Base-by-base conservation (phyloP, 2,888 invertebrate species). In the Alloscopus bannaensis region DNA sequence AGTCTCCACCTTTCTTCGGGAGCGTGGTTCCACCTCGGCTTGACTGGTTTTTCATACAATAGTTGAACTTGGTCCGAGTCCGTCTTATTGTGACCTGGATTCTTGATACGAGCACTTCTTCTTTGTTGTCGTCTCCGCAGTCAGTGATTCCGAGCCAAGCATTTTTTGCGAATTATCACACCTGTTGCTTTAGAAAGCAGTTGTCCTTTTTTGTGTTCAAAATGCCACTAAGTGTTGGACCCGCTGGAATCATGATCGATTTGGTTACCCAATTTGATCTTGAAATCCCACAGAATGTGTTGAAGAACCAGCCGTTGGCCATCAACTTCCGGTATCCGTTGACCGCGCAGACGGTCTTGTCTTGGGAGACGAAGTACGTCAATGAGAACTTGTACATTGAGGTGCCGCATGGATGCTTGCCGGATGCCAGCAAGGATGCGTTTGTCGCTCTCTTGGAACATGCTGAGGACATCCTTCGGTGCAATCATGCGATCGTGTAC, bases 371-470 rank as follows among this genome's bases (percentile, higher is more conserved):
- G 85, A 93, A 95, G 89, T 91, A 94, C 86, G 91, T 92, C 87
- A 92, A 93, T 82, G 93, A 93, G 82, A 92, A 92, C 85, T 92
- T 98, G 86, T 98, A 95, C 89, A 93, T 98, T 87, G 95, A 96
- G 85, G 92, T 98, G 87, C 97, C 97, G 60, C 92, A 93, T 81
- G 93, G 94, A 81, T 92, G 97, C 84, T 92, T 95, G 84, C 94
- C 95, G 3, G 96, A 94, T 87, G 95, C 97, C 86, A 97, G 97
- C 86, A 96, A 97, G 90, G 96, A 98, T 89, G 95, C 96, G 85
- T 97, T 98, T 90, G 93, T 98, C 87, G 93, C 96, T 59, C 91
- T 98, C 69, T 90, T 98, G 86, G 98, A 98, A 91, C 97, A 96
- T 88, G 98, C 97, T 69, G 98, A 98, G 89, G 98, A 98, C 88